Percentiles rank a stretch among this genome's conserved stretches.
phyloP scores from a whole-genome alignment of 2,113 vertebrate genomes.

The Plecotus auritus region DNA sequence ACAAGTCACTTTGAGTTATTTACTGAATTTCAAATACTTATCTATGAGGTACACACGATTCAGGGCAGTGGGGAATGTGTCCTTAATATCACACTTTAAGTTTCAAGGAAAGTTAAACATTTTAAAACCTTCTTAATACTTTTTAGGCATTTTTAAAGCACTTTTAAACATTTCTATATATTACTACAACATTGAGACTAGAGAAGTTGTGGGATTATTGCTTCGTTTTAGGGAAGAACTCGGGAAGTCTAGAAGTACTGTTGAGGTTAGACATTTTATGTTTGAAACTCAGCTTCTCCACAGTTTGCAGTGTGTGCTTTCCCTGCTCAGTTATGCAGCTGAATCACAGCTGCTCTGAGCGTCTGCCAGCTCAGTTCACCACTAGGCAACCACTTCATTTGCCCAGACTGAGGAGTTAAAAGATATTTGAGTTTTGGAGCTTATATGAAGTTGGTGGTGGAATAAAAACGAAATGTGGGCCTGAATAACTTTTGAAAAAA shows the following conservation, averaged over 20 bases:
- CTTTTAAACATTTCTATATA: no score
- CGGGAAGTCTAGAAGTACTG: background rate
- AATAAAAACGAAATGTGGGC: background rate
- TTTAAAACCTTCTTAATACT: no score
- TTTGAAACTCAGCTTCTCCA: background rate
- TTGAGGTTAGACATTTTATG: background rate
- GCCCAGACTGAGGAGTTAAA: background rate
- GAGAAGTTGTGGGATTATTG: background rate
- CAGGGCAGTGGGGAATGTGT: no score
- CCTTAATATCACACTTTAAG: no score
- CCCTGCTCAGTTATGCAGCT: background rate
- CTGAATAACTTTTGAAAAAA: background rate
- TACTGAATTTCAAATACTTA: no score
- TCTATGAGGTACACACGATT: no score
- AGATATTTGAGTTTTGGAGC: background rate
- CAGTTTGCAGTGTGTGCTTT: background rate
- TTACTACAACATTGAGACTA: background rate
- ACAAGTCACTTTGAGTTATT: no score
- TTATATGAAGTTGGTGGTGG: background rate
- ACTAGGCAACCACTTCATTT: background rate
- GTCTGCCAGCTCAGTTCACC: background rate
- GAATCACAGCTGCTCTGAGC: background rate
- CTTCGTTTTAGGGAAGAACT: background rate
- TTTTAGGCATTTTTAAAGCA: no score
- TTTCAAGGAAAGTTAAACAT: no score